Conservation (phyloP, 2,888 invertebrate species). For the Hofmannophila pseudospretella region DNA sequence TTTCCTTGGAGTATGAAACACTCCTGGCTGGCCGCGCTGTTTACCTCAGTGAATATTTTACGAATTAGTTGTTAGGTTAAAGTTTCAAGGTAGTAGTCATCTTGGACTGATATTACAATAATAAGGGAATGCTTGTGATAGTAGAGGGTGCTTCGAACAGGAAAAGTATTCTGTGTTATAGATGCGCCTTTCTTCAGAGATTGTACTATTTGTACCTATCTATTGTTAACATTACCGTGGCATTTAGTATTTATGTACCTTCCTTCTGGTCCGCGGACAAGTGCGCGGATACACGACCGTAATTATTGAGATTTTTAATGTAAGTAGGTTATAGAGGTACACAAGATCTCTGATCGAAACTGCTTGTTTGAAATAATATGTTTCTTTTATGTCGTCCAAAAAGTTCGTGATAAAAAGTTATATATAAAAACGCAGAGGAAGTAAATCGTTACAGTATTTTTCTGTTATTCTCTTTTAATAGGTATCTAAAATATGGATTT, state of each 20-base stretch:
- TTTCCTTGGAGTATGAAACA: too few species aligned
- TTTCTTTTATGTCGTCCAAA: too few species aligned
- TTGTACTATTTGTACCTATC: constrained; percentile 17
- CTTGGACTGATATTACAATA: constrained; percentile 41
- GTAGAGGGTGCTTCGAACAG: constrained; percentile 25
- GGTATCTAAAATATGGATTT: too few species aligned
- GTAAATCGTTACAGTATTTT: too few species aligned
- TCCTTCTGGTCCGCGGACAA: constrained; percentile 35
- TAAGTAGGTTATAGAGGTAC: neutral
- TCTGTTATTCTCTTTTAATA: too few species aligned
- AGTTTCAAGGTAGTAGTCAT: constrained; percentile 22
- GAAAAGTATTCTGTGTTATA: constrained; percentile 13
- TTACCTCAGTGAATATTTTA: constrained; percentile 14
- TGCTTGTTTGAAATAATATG: too few species aligned
- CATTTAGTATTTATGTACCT: constrained; percentile 61
- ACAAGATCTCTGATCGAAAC: too few species aligned
- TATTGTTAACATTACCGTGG: constrained; percentile 33
- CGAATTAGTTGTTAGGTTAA: constrained; percentile 10
- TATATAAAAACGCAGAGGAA: too few species aligned
- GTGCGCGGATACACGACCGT: constrained; percentile 14
- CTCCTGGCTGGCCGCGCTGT: too few species aligned
- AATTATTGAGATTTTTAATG: constrained; percentile 11
- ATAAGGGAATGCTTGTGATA: constrained; percentile 42
- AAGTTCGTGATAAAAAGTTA: too few species aligned
- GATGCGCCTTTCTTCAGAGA: constrained; percentile 25